phyloP scores from a whole-genome alignment of 2,113 vertebrate species.

The Eleginops maclovinus region DNA sequence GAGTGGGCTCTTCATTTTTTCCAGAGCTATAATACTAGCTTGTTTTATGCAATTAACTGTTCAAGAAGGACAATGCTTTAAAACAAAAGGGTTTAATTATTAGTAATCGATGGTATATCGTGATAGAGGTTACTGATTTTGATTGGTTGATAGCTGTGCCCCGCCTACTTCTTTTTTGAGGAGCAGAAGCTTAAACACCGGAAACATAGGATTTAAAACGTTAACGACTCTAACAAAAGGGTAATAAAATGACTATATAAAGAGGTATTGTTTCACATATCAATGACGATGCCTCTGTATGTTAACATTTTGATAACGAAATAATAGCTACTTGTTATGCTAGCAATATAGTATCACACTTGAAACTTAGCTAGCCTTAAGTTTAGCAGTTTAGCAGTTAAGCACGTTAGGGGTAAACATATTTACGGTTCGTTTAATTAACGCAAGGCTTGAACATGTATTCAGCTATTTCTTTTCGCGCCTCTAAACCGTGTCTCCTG shows the following conservation, averaged over 20 bases:
- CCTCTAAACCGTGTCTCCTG: neutral
- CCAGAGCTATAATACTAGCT: too few species aligned
- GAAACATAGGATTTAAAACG: too few species aligned
- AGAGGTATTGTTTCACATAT: neutral
- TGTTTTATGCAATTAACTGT: too few species aligned
- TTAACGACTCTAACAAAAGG: too few species aligned
- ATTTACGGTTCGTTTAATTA: neutral
- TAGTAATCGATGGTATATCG: neutral
- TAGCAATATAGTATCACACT: too few species aligned
- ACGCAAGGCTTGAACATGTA: too few species aligned
- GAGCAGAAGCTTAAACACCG: neutral
- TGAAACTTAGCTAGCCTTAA: too few species aligned
- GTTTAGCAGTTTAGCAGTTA: neutral
- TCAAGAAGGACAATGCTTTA: too few species aligned
- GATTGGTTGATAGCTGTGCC: neutral
- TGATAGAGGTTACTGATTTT: too few species aligned
- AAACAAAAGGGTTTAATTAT: neutral
- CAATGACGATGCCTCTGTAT: neutral
- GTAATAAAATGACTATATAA: neutral
- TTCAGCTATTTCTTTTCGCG: neutral
- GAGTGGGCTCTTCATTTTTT: too few species aligned
- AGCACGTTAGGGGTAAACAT: neutral
- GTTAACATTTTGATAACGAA: neutral
- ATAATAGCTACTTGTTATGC: too few species aligned
- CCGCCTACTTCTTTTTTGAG: conserved; percentile 18